Conservation (phyloP, 2,113 vertebrate genomes). For the Sapajus apella region DNA sequence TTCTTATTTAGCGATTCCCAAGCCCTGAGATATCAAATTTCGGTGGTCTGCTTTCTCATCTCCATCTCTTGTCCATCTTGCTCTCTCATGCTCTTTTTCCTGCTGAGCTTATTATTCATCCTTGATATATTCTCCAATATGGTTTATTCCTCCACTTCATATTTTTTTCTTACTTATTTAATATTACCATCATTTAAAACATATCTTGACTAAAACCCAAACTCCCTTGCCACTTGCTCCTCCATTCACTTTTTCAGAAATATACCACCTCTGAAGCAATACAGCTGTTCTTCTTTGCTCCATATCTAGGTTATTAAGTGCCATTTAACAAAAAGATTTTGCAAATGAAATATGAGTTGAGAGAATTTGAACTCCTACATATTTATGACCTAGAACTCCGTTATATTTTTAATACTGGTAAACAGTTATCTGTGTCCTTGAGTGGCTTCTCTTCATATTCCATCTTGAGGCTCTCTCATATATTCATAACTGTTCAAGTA, state of each 20-base stretch:
- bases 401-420: neutral
- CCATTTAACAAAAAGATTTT: neutral
- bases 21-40: neutral
- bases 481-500: neutral
- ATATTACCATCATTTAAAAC: neutral
- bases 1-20: neutral
- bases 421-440: neutral
- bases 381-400: neutral
- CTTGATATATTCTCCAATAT: neutral
- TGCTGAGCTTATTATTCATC: neutral
- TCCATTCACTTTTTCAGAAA: neutral
- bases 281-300: neutral
- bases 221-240: neutral
- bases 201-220: neutral
- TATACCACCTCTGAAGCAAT: neutral
- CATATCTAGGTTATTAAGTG: neutral
- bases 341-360: neutral
- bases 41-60: neutral
- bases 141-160: neutral
- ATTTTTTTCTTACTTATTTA: neutral
- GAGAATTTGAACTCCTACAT: neutral
- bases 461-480: neutral
- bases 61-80: neutral
- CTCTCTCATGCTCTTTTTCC: neutral
- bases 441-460: neutral